These are phyloP conservation scores for Coilia nasus DNA, from an alignment of 2,797 vertebrate genomes.

Conservation along the genomic window DNA sequence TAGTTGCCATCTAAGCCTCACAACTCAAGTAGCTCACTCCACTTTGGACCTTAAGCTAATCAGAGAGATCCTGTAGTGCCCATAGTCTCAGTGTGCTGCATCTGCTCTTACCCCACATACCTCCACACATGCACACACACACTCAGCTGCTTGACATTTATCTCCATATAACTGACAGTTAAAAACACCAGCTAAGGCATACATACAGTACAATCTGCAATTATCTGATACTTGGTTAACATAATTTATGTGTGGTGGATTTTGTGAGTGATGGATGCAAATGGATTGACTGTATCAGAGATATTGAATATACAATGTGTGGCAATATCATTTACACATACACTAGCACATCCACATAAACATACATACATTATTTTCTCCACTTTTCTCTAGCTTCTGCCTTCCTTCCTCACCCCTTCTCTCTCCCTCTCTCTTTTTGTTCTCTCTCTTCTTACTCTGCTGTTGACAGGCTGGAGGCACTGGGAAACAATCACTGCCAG, in stretches of 20 bases:
- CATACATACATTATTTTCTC: too few relatives aligned
- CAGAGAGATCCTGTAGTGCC: background rate
- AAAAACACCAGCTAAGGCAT: background rate
- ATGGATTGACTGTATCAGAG: background rate
- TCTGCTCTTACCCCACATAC: background rate
- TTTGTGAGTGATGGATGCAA: background rate
- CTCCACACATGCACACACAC: too few relatives aligned
- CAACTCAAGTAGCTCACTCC: background rate
- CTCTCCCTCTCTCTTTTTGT: background rate
- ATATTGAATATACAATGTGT: background rate
- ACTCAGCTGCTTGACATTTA: background rate
- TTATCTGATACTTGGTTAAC: background rate
- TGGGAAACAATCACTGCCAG: background rate
- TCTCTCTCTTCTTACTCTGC: background rate
- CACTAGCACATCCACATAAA: background rate
- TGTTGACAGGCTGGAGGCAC: conserved; percentile 16
- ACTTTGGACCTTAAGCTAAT: background rate
- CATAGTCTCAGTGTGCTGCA: background rate
- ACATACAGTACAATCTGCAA: background rate
- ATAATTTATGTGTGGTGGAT: background rate
- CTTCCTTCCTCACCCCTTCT: too few relatives aligned
- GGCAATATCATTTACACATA: background rate
- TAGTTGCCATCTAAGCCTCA: background rate
- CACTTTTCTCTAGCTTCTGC: too few relatives aligned
- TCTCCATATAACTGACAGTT: background rate